Base-by-base conservation (phyloP, 2,888 invertebrate species). In the Blomia tropicalis region DNA sequence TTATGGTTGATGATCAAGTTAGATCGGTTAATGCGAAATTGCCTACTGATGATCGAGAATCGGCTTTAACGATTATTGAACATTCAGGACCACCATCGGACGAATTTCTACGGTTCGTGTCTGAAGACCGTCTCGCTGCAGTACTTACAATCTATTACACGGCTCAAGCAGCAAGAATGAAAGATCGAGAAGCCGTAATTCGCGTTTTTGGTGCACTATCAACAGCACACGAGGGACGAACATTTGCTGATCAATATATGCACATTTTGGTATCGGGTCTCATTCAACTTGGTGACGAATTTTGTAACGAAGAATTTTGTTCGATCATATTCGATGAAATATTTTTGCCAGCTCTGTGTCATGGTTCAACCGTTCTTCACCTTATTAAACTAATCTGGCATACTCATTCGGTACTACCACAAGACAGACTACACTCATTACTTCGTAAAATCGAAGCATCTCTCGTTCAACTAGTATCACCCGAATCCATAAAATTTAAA, bases 291-390 rank as follows among this genome's bases (percentile, higher is more conserved):
- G 82, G 84, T 2, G 93, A 95, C 68, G 92, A 92, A 74, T 93
- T 95, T 72, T 80, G 85, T 67, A 85, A 87, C 0, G 90, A 92
- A 75, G 91, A 92, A 69, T 92, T 93, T 72, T 92, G 91, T 74
- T 90, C 90, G 2, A 87, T 88, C 1, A 81, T 95, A 47, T 92
- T 95, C 76, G 92, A 93, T 74, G 91, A 92, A 73, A 93, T 93
- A 74, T 85, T 95, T 71, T 84, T 91, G 74, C 89, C 90, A 63
- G 87, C 87, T 0, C 77, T 92, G 22, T 81, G 86, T 66, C 92
- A 93, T 71, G 92, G 91, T 77, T 23, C 29, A 5, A 44, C 64
- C 25, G 85, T 87, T 2, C 80, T 90, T 22, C 95, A 95, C 77
- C 79, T 93, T 71, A 75, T 92, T 54, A 88, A 92, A 72, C 77